Base-by-base conservation (phyloP, 2,797 vertebrate genomes). In the Characodon lateralis region DNA sequence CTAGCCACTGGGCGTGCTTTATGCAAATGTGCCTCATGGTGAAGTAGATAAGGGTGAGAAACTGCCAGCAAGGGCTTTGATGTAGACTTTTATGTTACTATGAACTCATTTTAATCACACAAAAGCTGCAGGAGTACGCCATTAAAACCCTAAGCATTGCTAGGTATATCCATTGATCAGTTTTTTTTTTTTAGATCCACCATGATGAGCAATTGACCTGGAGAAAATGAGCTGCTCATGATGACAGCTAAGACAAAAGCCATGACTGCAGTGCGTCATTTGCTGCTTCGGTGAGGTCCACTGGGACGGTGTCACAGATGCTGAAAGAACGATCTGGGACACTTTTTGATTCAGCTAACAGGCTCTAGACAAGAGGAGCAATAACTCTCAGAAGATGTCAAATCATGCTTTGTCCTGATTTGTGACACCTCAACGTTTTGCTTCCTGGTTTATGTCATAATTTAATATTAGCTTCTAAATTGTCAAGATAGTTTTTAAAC, bases 271-370 rank as follows among this genome's bases (percentile, higher is more conserved):
- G 69, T 12, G 5, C 26, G 2, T 80, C 77, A 73, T 72, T 43
- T 20, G 3, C 22, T 28, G 24, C 80, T 85, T 80, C 61, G 63
- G 68, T 43, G 65, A 39, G 28, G 26, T 69, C 82, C 59, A 73
- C 2, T 50, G 78, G 77, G 88, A 81, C 66, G 9, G 48, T 78
- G 85, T 82, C 83, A 85, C 85, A 89, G 84, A 88, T 83, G 85
- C 84, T 68, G 71, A 84, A 77, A 73, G 28, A 75, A 69, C 85
- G 79, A 87, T 85, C 46, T 82, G 83, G 71, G 80, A 28, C 87
- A 72, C 59, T 73, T 80, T 82, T 56, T 83, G 69, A 84, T 87
- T 86, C 76, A 82, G 71, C 18, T 14, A 24, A 48, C 43, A 78
- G 51, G 43, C 50, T 41, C 16, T 75, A 48, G 59, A 35, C 78